Base-by-base conservation (phyloP, 2,888 invertebrate species). In the Drosophila sordidula region DNA sequence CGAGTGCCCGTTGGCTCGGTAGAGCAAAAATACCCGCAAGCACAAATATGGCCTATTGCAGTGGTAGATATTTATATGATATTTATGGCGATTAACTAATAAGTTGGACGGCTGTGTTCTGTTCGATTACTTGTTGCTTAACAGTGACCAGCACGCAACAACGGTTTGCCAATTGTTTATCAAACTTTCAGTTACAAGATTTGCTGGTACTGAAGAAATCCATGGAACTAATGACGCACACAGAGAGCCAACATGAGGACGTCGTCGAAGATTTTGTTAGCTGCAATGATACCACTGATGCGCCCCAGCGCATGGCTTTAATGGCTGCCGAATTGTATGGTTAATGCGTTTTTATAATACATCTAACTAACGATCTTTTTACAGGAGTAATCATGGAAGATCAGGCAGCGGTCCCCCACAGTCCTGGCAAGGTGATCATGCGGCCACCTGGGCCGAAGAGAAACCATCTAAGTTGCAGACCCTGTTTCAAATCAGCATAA, bases 401-500 rank as follows among this genome's bases (percentile, higher is more conserved):
- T 36, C 54, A 8, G 36, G 25, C 16, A 56, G 44, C 18, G 52
- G 44, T 16, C 16, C 36, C 6, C 29, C 49, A 25, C 59, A 57
- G 39, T 12, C 49, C 3, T 78, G 74, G 74, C 44, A 78, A 22
- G 38, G 34, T 39, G 74, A 72, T 44, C 51, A 32, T 29, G 26
- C 22, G 9, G 41, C 59, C 14, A 12, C 68, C 11, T 89, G 89
- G 80, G 42, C 44, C 6, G 91, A 90, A n/a, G 84, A 92, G 44
- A 93, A 93, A 67, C 93, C 94, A 26, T 94, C 94, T 4, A 95
- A 95, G 90, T 93, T 96, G 50, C 95, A 95, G 75, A 95, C 95
- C 46, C 94, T 97, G 52, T 97, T 97, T 86, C 95, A 96, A 70
- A 93, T 96, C 76, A 95, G 96, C 0, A 94, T 97, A 9, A 96